Conservation (phyloP, 2,113 vertebrate genomes). For the Corythaeola cristata region DNA sequence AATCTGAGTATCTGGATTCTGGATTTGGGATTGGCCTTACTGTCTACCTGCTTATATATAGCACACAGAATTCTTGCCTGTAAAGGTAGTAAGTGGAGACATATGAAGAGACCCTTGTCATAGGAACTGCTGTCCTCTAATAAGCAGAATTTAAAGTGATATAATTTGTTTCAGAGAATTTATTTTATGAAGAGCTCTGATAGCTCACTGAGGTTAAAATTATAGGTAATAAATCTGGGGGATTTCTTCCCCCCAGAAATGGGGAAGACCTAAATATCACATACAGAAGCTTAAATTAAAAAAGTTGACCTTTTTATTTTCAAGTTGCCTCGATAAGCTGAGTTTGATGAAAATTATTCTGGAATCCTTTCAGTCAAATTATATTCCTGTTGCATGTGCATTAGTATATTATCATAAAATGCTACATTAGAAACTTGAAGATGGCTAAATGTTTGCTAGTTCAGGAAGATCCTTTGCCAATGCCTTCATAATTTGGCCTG, state of each 20-base stretch:
- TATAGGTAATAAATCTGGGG: neutral
- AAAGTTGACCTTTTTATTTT: neutral
- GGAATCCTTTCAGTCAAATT: neutral
- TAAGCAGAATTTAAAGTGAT: neutral
- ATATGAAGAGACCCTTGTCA: neutral
- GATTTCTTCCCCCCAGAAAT: neutral
- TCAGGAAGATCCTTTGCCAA: neutral
- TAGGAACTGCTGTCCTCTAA: neutral
- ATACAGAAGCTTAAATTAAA: neutral
- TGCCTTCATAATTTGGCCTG: neutral
- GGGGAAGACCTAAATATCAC: neutral
- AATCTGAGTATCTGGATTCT: neutral
- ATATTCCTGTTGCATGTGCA: neutral
- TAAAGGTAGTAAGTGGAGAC: neutral
- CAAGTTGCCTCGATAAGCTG: neutral
- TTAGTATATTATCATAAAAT: neutral
- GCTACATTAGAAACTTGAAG: neutral
- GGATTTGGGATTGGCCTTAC: neutral
- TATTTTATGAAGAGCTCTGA: neutral
- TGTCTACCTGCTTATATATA: neutral
- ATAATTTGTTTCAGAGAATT: neutral
- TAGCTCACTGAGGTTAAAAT: neutral
- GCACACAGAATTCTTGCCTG: neutral
- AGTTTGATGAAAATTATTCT: neutral
- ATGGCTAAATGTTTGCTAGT: neutral